A percentile compares a stretch with the other conserved stretches of the same genome.
Evolutionary conservation across 1,140 invertebrate genomes (phyloP).

Genomic region (Procambarus clarkii): DNA sequence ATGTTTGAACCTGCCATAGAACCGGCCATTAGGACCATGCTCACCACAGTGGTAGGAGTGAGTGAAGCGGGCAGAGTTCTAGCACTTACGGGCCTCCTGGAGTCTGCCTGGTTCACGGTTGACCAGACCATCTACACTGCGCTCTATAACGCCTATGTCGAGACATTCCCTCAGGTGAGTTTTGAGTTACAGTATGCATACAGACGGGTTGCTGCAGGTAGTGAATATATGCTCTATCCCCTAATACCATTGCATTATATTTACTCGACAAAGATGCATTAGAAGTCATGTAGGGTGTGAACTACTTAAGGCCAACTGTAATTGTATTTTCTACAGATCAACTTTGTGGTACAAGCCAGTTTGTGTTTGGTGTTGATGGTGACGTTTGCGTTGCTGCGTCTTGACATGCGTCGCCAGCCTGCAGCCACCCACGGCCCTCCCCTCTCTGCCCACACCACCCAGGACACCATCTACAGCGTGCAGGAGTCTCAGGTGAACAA

Average conservation of each 20-base stretch:
- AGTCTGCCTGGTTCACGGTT: slow-evolving; percentile 54
- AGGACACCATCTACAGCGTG: not conserved
- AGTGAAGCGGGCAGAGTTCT: slow-evolving; percentile 58
- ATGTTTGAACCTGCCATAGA: slow-evolving; percentile 62
- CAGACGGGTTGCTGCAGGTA: no score
- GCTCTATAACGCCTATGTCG: slow-evolving; percentile 62
- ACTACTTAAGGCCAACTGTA: no score
- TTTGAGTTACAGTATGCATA: no score
- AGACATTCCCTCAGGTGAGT: slow-evolving; percentile 57
- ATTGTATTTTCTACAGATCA: slow-evolving; percentile 36
- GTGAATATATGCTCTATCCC: no score
- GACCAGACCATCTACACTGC: slow-evolving; percentile 51
- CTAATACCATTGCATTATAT: no score
- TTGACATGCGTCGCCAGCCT: not conserved
- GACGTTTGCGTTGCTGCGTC: slow-evolving; percentile 3
- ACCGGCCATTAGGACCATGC: slow-evolving; percentile 58
- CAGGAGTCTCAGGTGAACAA: not conserved
- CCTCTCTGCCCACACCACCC: not conserved
- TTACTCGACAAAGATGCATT: no score
- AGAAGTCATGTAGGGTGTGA: no score
- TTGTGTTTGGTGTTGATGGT: slow-evolving; percentile 24
- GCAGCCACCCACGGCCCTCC: not conserved
- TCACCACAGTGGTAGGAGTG: slow-evolving; percentile 43
- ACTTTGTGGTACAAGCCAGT: slow-evolving; percentile 57
- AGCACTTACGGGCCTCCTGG: slow-evolving; percentile 52